Evolutionary conservation across 2,888 invertebrate genomes (phyloP).

Genomic region (Drymonia ruficornis): DNA sequence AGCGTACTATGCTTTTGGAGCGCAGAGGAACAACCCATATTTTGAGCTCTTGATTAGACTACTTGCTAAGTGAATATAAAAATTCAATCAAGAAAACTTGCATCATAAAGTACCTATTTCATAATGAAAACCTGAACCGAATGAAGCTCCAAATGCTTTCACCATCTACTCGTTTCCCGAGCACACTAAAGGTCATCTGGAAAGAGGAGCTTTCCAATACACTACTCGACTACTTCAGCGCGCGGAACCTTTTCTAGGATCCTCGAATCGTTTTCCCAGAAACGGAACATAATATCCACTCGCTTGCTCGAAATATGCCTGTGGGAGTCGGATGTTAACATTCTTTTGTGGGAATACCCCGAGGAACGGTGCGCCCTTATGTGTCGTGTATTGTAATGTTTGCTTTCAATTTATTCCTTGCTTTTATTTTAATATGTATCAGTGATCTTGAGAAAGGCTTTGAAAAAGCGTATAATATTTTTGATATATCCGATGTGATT

Average conservation of each 20-base stretch:
- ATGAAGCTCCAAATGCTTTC: neutral
- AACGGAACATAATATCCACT: neutral
- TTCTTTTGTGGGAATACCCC: slow-evolving; percentile 1
- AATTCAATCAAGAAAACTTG: no score
- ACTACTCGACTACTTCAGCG: neutral
- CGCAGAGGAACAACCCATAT: no score
- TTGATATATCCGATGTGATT: no score
- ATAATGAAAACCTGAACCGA: neutral
- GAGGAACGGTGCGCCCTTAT: neutral
- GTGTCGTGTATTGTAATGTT: neutral
- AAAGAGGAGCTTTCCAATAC: neutral
- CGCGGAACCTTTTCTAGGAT: neutral
- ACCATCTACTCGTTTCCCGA: neutral
- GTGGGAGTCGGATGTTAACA: neutral
- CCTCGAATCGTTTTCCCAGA: neutral
- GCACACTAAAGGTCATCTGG: slow-evolving; percentile 13
- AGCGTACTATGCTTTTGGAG: no score
- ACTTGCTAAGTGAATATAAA: no score
- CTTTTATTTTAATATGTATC: neutral
- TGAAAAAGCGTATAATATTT: no score
- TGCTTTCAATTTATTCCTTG: neutral
- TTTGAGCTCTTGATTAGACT: no score
- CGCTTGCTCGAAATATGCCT: slow-evolving; percentile 3
- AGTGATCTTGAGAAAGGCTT: neutral
- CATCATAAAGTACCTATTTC: no score